Percentiles rank a stretch among this genome's conserved stretches.
Conservation (phyloP, 2,797 vertebrate genomes). For the Euphonia xanthogaster region DNA sequence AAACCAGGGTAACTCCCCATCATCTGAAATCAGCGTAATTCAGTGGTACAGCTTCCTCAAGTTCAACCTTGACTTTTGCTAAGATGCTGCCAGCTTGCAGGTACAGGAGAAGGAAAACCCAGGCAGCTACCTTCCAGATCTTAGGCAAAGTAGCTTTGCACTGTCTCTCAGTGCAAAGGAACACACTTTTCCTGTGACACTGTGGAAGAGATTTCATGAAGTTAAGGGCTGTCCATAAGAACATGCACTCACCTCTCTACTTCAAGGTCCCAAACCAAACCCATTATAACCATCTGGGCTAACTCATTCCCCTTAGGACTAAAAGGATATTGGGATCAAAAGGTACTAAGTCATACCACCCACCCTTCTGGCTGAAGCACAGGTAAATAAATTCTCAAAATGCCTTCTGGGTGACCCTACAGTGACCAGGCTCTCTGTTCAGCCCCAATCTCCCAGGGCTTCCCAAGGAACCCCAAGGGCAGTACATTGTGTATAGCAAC, state of each 20-base stretch:
- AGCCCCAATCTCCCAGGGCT: not conserved
- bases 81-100: not conserved
- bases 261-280: not conserved
- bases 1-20: not conserved
- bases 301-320: not conserved
- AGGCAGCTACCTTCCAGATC: not conserved
- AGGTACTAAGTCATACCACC: not conserved
- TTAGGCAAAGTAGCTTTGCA: not conserved
- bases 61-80: not conserved
- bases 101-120: not conserved
- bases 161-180: not conserved
- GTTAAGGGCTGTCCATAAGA: not conserved
- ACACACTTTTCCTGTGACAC: not conserved
- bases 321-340: not conserved
- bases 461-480: accelerated
- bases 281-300: not conserved
- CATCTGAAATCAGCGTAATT: not conserved
- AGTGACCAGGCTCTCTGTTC: not conserved
- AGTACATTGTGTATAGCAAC: not conserved
- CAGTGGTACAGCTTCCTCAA: not conserved
- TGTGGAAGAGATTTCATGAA: not conserved
- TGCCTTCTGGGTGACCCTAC: not conserved
- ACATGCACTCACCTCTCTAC: not conserved
- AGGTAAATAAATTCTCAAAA: not conserved
- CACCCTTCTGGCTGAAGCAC: not conserved